These are phyloP conservation scores for Paramormyrops hopkinsi DNA, from an alignment of 2,797 vertebrate species.

Conservation along the genomic window DNA sequence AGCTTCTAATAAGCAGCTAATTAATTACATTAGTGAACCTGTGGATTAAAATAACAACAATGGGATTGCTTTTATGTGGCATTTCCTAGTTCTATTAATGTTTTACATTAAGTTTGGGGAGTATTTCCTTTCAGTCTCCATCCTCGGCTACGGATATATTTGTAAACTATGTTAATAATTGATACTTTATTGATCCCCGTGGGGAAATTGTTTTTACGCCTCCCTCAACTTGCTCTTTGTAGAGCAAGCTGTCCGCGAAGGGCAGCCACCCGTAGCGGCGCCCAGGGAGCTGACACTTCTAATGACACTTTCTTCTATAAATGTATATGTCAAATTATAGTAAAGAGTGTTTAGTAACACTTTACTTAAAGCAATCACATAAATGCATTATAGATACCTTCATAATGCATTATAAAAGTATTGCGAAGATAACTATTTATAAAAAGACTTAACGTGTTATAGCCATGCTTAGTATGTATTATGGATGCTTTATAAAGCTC, in stretches of 20 bases:
- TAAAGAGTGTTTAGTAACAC: neutral
- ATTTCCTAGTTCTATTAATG: neutral
- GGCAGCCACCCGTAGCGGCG: too few species aligned
- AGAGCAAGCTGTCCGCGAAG: too few species aligned
- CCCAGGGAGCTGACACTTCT: too few species aligned
- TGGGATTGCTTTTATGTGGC: neutral
- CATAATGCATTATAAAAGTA: neutral
- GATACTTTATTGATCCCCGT: too few species aligned
- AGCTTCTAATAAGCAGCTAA: conserved; percentile 1
- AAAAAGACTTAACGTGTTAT: neutral
- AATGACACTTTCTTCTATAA: neutral
- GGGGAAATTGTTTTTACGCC: too few species aligned
- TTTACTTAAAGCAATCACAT: neutral
- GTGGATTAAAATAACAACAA: neutral
- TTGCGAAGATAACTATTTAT: neutral
- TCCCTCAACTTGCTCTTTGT: too few species aligned
- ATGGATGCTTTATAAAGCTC: neutral
- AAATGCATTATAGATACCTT: neutral
- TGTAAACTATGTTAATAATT: neutral
- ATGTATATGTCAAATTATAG: neutral
- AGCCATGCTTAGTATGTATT: neutral
- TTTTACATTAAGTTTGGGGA: neutral
- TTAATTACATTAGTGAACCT: conserved; percentile 6
- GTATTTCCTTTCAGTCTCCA: neutral
- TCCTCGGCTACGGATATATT: neutral